Evolutionary conservation across 2,797 vertebrate species (phyloP), one percentile per base, ranked within the genome.

Genomic region (Peromyscus eremicus): DNA sequence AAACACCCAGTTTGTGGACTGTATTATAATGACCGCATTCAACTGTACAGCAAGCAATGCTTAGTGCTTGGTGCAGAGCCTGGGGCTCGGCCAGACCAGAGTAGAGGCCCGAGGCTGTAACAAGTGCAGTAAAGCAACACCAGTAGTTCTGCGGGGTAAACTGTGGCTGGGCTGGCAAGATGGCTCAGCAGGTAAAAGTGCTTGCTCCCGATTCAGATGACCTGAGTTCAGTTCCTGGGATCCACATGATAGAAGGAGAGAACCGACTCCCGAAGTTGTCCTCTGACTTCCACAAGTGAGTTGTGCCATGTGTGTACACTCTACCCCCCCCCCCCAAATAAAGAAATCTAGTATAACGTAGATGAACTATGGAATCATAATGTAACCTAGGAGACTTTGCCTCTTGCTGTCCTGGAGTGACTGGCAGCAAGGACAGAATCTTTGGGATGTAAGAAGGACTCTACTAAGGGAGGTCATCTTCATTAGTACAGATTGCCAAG

Each of bases 391-490:
- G 7, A 66, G n/a, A 21, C 29, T 25, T 62, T 81, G 17, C 12
- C 6, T 66, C 1, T 62, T 81, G 52, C 52, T 92, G 57, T 84
- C 55, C 16, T 60, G 34, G 43, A 40, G 37, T 23, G 23, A 21
- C n/a, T 57, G 57, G 25, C 43, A 86, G 29, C 29, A 49, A 46
- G 66, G 68, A 37, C n/a, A 13, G 60, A 9, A 14, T 40, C 37
- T 43, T n/a, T 32, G 17, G 1, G 27, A n/a, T 43, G 6, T 60
- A 23, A 40, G 55, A 23, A 40, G 60, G 27, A 76, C 29, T 62
- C n/a, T 21, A 0, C 7, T 17, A 2, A 40, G 14, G 9, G 34
- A 57, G 2, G 1, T 14, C 43, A n/a, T 10, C 40, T 9, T 55
- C 29, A 6, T 73, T 16, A 90, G 14, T 1, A 3, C 27, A 29